Base-by-base conservation (phyloP, 2,113 vertebrate species). In the Aplodontia rufa region DNA sequence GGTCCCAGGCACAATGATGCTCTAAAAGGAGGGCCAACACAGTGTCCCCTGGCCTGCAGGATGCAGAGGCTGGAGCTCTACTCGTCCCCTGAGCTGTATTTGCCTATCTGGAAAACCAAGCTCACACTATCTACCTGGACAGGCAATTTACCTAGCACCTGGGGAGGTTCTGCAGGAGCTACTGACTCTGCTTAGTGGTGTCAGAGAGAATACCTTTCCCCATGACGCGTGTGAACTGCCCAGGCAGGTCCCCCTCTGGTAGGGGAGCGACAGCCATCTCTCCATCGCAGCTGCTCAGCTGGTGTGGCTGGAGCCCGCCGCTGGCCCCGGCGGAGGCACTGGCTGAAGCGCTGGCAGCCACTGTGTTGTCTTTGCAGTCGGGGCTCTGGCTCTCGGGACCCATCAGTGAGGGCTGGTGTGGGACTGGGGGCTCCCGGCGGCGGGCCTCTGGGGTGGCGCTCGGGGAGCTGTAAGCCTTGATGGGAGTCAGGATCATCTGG, bases 181-280 rank as follows among this genome's bases (percentile, higher is more conserved):
- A 3, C 12, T 3, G 10, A 16, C 35, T 49, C 78, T 87, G 86
- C 17, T 45, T n/a, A 55, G 22, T 7, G 68, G 20, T 35, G 40
- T 1, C 6, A 3, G 45, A 58, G 45, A 28, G 78, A 45, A 0
- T 98, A 99, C 99, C 99, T 99, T 99, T 99, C 40, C 99, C 99
- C 99, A 99, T 99, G 97, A 99, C 99, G 2, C 99, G 99, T 17
- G 99, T 99, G 98, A 99, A 99, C 98, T 99, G 99, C 2, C 99
- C 99, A 0, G 99, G 99, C 92, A 99, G 98, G 97, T 99, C 99
- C 0, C 99, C 99, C 97, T 99, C 99, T 0, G 99, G 98, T 85
- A 99, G 97, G 40, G 99, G 98, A 16, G 97, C 98, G 0, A 98
- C 97, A 9, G 99, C 99, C 0, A 99, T 98, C 98, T 99, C 99